A percentile compares a stretch with the other conserved stretches of the same genome.
These are phyloP conservation scores for Selene dorsalis DNA, from an alignment of 2,797 vertebrate genomes.

Conservation along the genomic window DNA sequence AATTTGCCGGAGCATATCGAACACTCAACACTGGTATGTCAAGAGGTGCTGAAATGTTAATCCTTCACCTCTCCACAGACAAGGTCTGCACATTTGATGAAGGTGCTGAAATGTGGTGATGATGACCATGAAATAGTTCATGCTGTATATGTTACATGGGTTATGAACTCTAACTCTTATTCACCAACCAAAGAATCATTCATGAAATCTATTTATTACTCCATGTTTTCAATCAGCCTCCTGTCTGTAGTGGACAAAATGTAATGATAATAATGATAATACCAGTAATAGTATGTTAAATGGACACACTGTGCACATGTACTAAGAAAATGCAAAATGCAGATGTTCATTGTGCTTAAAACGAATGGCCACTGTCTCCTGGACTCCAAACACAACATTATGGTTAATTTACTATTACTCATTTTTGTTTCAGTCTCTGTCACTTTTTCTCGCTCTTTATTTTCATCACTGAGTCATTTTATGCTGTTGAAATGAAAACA, in stretches of 20 bases:
- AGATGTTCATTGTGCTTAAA: neutral
- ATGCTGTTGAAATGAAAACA: neutral
- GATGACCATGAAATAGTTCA: neutral
- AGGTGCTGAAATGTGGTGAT: neutral
- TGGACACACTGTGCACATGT: neutral
- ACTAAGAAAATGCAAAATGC: neutral
- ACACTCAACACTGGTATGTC: neutral
- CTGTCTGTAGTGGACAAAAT: neutral
- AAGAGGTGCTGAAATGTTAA: neutral
- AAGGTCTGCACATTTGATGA: neutral
- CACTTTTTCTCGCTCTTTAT: neutral
- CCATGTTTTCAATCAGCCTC: neutral
- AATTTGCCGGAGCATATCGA: neutral
- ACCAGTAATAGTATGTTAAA: neutral
- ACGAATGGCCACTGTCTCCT: neutral
- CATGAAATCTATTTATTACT: neutral
- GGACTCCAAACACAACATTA: neutral
- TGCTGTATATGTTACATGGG: neutral
- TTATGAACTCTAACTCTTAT: neutral
- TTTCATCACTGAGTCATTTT: neutral
- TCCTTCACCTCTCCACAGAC: neutral
- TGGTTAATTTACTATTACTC: neutral
- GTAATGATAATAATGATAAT: neutral
- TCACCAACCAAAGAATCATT: neutral
- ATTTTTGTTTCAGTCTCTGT: neutral